Conservation (phyloP, 1,140 invertebrate genomes). For the Oreohelix idahoensis region DNA sequence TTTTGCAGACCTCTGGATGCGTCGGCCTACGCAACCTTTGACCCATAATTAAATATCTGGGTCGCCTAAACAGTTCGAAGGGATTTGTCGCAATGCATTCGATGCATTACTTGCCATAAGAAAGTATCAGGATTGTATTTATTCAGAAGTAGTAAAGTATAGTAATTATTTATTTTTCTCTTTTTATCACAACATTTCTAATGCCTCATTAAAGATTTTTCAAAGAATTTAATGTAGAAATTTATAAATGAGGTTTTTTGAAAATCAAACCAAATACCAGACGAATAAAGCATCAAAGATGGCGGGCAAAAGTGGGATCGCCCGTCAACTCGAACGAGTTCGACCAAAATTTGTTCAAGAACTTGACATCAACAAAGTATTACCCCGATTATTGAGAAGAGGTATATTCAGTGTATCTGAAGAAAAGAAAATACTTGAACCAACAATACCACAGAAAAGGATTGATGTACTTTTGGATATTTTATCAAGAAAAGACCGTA, state of each 20-base stretch:
- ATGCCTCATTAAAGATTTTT: neutral
- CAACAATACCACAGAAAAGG: constrained; percentile 42
- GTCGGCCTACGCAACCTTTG: no score
- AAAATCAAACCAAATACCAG: constrained; percentile 6
- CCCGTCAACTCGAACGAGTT: constrained; percentile 59
- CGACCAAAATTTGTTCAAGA: constrained; percentile 58
- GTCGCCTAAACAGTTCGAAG: neutral
- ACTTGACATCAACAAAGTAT: constrained; percentile 59
- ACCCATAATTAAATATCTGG: neutral
- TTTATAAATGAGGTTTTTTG: neutral
- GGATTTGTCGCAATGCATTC: neutral
- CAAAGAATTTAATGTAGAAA: neutral
- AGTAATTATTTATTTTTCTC: neutral
- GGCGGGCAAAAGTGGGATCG: constrained; percentile 58
- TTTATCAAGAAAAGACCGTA: constrained; percentile 58
- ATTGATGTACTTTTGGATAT: constrained; percentile 62
- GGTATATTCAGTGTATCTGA: constrained; percentile 57
- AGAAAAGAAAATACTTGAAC: constrained; percentile 53
- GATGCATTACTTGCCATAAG: neutral
- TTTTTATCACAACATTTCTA: neutral
- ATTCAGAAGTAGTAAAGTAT: neutral
- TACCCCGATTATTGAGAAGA: constrained; percentile 56
- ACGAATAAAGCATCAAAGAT: constrained; percentile 53
- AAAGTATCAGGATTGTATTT: neutral
- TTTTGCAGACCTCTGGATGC: no score